Evolutionary conservation across 2,113 vertebrate species (phyloP), one percentile per base, ranked within the genome.

Genomic region (Rhinolophus sinicus): DNA sequence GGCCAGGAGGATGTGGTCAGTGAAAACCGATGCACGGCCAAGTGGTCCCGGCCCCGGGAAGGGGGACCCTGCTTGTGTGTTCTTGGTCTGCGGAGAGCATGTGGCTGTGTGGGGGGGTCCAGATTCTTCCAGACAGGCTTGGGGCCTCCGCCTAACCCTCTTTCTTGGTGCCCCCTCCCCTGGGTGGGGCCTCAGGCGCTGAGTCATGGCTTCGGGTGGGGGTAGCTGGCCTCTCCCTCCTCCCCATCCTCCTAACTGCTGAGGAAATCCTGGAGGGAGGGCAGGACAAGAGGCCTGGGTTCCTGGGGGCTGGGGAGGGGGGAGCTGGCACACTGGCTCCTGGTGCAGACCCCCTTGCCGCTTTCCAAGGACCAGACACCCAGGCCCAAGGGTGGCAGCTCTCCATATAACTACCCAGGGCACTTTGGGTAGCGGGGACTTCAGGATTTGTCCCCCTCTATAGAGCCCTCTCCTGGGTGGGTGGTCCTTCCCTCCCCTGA

Each of bases 171-270:
- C 73, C 87, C 91, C 56, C 60, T 85, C 72, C 78, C 78, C 78
- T 95, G 97, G 97, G 96, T 97, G 96, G 88, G 93, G 96, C 96
- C 62, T 86, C n/a, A 86, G 82, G 52, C 2, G 33, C 96, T 96
- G 96, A 97, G 96, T 97, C 97, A 97, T 7, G 22, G 95, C 87
- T 89, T 65, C 73, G 69, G 78, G 65, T 83, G 44, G 76, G 90
- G 65, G 87, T 69, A 72, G 70, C 35, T 9, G 0, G 47, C 58
- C 56, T 47, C 58, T 24, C 56, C 60, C 76, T 83, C 56, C 85
- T 73, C 62, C 72, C 67, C 10, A 28, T 8, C 52, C 58, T 94
- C 93, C n/a, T 30, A 28, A 54, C 62, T 80, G 58, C 83, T 38
- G 44, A 75, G 65, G 72, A 91, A 86, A 40, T 50, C 35, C 69